Percentiles rank a stretch among this genome's conserved stretches.
Conservation (phyloP, 1,140 invertebrate species). For the Meteorus sp. region DNA sequence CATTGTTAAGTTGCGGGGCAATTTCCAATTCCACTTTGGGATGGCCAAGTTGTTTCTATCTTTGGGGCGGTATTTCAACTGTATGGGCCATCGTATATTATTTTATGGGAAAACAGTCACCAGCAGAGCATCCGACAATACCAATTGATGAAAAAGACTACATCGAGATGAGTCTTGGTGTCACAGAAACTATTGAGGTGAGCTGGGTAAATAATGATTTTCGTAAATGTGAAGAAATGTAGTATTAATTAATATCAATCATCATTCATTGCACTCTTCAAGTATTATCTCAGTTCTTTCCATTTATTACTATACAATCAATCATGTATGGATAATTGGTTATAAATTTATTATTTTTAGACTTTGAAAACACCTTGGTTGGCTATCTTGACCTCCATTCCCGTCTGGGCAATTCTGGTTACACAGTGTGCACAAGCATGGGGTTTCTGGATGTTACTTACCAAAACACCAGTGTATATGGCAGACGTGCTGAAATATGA, state of each 20-base stretch:
- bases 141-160: slow-evolving; percentile 53
- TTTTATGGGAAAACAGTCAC: slow-evolving; percentile 56
- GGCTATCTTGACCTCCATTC: slow-evolving; percentile 73
- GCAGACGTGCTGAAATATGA: slow-evolving; percentile 78
- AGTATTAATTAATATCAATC: too few relatives aligned
- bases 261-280: too few relatives aligned
- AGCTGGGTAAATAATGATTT: too few relatives aligned
- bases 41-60: slow-evolving; percentile 66
- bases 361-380: slow-evolving; percentile 75
- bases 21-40: slow-evolving; percentile 62
- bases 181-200: slow-evolving; percentile 56
- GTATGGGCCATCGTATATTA: slow-evolving; percentile 48
- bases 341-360: too few relatives aligned
- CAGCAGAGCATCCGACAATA: slow-evolving; percentile 53
- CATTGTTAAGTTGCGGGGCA: slow-evolving; percentile 64
- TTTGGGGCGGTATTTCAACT: slow-evolving; percentile 60
- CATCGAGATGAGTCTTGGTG: slow-evolving; percentile 58
- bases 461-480: slow-evolving; percentile 90
- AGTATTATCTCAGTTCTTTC: too few relatives aligned
- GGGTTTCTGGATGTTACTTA: slow-evolving; percentile 92
- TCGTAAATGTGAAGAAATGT: too few relatives aligned
- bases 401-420: slow-evolving; percentile 81
- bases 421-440: slow-evolving; percentile 85
- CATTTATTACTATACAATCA: too few relatives aligned
- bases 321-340: too few relatives aligned